These are phyloP conservation scores for Copsychus sechellarum DNA, from an alignment of 2,113 vertebrate species.

Conservation along the genomic window DNA sequence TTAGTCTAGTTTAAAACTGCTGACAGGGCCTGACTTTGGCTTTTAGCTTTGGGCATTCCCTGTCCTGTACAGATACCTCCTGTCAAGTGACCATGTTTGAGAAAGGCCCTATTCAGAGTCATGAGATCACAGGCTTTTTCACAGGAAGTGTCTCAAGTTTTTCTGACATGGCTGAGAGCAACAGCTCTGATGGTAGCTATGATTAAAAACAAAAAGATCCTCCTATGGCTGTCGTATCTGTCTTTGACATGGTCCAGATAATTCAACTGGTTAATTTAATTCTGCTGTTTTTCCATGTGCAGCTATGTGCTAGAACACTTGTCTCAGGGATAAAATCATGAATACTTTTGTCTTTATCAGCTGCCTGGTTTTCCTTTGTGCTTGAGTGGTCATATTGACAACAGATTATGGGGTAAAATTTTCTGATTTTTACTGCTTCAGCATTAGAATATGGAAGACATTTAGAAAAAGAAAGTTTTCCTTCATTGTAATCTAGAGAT, in stretches of 20 bases:
- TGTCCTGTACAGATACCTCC: neutral
- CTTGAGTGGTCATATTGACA: neutral
- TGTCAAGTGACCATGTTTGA: conserved; percentile 20
- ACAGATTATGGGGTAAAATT: neutral
- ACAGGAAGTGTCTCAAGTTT: neutral
- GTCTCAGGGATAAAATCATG: neutral
- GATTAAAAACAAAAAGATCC: neutral
- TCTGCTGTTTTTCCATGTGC: neutral
- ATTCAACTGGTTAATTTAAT: neutral
- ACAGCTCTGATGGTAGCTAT: neutral
- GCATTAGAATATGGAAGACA: neutral
- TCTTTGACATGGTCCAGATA: neutral
- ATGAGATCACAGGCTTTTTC: neutral
- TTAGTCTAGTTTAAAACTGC: neutral
- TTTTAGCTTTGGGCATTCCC: neutral
- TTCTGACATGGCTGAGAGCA: neutral
- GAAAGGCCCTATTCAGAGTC: conserved; percentile 29
- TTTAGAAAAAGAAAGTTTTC: rapidly evolving
- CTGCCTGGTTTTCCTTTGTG: neutral
- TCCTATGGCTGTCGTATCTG: neutral
- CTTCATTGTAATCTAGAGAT: neutral
- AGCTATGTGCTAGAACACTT: neutral
- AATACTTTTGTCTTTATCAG: neutral
- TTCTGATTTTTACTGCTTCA: neutral
- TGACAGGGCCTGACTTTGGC: neutral